phyloP scores from a whole-genome alignment of 2,888 invertebrate species.

The Plemyria rubiginata region DNA sequence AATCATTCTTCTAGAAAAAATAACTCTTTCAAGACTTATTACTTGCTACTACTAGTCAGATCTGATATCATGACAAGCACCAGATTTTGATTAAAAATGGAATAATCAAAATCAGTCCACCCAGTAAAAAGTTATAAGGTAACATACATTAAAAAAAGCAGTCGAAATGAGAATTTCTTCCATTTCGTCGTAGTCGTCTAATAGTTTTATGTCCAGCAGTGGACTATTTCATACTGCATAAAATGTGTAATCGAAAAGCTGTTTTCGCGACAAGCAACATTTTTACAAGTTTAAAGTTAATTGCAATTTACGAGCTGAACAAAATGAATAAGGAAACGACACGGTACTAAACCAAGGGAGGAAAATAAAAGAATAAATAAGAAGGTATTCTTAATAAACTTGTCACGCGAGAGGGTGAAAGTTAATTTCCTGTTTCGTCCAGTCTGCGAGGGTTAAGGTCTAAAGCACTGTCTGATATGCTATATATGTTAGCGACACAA shows the following conservation, averaged over 20 bases:
- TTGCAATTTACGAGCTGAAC: constrained; percentile 28
- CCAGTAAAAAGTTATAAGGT: no score
- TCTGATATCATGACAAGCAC: no score
- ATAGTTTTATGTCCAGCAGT: no score
- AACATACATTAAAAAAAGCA: no score
- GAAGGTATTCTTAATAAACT: constrained; percentile 78
- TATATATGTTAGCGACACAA: no score
- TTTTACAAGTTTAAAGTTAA: constrained; percentile 21
- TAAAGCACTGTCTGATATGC: constrained; percentile 38
- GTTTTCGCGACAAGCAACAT: background rate
- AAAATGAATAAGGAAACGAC: constrained; percentile 14
- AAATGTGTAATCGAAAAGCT: background rate
- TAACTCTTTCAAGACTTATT: no score
- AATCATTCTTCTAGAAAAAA: no score
- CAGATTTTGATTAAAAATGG: no score
- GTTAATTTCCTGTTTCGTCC: constrained; percentile 81
- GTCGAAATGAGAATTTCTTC: no score
- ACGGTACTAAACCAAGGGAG: constrained; percentile 52
- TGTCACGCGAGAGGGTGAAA: constrained; percentile 78
- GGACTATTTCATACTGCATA: background rate
- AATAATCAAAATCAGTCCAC: no score
- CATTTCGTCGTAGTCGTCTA: no score
- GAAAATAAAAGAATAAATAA: constrained; percentile 68
- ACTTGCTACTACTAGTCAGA: no score
- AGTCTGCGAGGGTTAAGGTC: constrained; percentile 50